Conservation (phyloP, 2,113 vertebrate species). For the Mormyrus iriodes region DNA sequence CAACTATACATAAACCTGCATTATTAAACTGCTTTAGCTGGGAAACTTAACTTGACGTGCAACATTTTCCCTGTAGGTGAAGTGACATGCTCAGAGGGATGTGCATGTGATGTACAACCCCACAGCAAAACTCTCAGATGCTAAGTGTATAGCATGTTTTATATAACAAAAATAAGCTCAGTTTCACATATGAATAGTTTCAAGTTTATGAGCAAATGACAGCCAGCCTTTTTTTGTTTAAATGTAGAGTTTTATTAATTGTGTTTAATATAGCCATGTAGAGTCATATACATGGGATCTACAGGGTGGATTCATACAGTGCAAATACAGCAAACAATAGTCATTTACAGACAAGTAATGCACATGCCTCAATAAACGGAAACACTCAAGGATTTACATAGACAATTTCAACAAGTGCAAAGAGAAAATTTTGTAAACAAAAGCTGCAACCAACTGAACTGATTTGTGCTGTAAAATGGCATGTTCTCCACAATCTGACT, state of each 20-base stretch:
- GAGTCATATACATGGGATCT: constrained; percentile 47
- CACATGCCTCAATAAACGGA: neutral
- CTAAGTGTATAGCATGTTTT: neutral
- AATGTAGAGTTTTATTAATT: constrained; percentile 64
- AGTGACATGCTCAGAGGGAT: neutral
- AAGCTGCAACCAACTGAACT: constrained; percentile 40
- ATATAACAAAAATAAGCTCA: neutral
- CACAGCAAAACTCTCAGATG: neutral
- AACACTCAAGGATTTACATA: constrained; percentile 30
- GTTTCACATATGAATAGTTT: neutral
- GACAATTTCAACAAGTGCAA: constrained; percentile 25
- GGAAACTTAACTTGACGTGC: neutral
- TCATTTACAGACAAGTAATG: constrained; percentile 21
- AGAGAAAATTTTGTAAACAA: constrained; percentile 25
- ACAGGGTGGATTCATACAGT: constrained; percentile 12
- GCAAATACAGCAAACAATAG: constrained; percentile 32
- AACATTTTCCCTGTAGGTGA: neutral
- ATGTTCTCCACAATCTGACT: neutral
- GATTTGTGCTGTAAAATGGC: constrained; percentile 18
- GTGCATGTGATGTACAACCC: neutral
- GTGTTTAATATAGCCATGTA: constrained; percentile 35
- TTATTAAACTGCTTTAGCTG: neutral
- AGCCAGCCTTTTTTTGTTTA: constrained; percentile 39
- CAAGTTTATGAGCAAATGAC: neutral
- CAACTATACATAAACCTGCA: neutral